phyloP scores from a whole-genome alignment of 2,113 vertebrate genomes.

The Poecile atricapillus region DNA sequence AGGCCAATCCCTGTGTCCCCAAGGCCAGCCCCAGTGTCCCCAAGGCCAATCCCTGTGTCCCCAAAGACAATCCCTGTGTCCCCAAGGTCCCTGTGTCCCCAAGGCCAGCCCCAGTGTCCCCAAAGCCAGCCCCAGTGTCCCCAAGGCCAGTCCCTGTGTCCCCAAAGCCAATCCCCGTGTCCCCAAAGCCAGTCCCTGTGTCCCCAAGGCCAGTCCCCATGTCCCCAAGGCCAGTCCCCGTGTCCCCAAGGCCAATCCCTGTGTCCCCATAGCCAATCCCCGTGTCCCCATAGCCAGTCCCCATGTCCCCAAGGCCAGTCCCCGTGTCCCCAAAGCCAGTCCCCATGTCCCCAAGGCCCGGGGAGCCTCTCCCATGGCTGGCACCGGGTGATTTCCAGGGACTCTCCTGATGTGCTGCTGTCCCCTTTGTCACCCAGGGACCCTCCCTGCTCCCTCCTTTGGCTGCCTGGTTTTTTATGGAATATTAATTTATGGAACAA shows the following conservation, averaged over 20 bases:
- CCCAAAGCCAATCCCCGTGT: too few relatives aligned
- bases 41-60: not conserved
- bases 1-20: too few relatives aligned
- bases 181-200: too few relatives aligned
- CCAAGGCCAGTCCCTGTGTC: too few relatives aligned
- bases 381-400: not conserved
- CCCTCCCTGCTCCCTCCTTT: not conserved
- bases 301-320: not conserved
- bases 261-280: not conserved
- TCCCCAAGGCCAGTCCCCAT: too few relatives aligned
- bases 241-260: not conserved
- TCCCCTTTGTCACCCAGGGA: not conserved
- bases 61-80: not conserved
- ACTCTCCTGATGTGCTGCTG: accelerated
- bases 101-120: too few relatives aligned
- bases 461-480: not conserved
- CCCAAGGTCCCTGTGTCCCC: too few relatives aligned
- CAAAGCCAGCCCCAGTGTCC: too few relatives aligned
- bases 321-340: not conserved
- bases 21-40: too few relatives aligned
- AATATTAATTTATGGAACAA: not conserved
- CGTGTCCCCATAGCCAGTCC: not conserved
- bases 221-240: not conserved
- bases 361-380: not conserved
- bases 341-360: not conserved